Evolutionary conservation across 2,888 invertebrate species (phyloP).

Genomic region (Hedychridium roseum): DNA sequence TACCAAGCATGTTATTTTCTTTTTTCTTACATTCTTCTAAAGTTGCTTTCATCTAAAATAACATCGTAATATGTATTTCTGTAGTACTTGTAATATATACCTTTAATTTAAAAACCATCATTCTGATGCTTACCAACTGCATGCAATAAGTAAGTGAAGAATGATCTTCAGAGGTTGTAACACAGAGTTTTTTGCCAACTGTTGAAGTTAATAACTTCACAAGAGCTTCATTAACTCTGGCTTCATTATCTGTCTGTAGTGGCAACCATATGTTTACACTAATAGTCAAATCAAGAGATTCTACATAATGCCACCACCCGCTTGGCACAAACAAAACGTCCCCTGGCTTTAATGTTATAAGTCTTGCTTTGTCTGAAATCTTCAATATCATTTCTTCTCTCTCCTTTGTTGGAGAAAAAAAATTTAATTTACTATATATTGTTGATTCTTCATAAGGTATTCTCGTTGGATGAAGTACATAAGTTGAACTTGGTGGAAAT

Average conservation of each 20-base stretch:
- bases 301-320: constrained; percentile 98
- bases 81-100: background rate
- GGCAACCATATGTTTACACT: constrained; percentile 83
- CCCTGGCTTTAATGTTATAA: constrained; percentile 79
- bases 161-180: constrained; percentile 27
- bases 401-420: constrained; percentile 72
- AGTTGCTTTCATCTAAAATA: constrained; percentile 43
- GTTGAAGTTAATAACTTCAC: constrained; percentile 52
- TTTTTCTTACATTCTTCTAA: constrained; percentile 36
- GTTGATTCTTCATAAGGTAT: constrained; percentile 97
- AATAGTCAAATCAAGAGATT: constrained; percentile 68
- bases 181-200: constrained; percentile 42
- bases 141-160: constrained; percentile 37
- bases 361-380: constrained; percentile 63
- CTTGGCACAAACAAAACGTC: constrained; percentile 89
- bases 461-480: constrained; percentile 77
- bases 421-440: constrained; percentile 85
- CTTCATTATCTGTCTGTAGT: constrained; percentile 66
- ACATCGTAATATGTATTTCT: background rate
- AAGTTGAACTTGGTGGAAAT: constrained; percentile 80
- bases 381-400: constrained; percentile 65
- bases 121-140: constrained; percentile 50
- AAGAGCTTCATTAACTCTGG: constrained; percentile 55
- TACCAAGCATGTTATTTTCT: background rate
- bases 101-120: constrained; percentile 12